These are phyloP conservation scores for Dichetophora obliterata DNA, from an alignment of 2,888 invertebrate species.

Conservation along the genomic window DNA sequence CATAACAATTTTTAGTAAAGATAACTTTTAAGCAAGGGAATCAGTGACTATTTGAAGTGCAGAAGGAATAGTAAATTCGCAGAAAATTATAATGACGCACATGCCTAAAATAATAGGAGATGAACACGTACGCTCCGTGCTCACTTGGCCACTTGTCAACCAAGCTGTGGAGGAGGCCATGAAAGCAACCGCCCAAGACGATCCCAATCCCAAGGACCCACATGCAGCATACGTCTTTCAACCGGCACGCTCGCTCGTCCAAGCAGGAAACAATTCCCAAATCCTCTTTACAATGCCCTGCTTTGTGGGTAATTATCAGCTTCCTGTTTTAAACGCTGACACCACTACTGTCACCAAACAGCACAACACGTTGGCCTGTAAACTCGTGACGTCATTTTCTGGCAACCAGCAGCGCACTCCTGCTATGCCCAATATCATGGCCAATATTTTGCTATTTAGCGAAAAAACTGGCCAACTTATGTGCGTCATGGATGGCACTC, in stretches of 20 bases:
- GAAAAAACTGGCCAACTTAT: slow-evolving; percentile 68
- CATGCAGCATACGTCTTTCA: slow-evolving; percentile 56
- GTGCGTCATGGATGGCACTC: slow-evolving; percentile 71
- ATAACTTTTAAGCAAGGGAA: too few species aligned
- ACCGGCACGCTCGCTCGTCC: slow-evolving; percentile 63
- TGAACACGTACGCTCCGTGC: slow-evolving; percentile 62
- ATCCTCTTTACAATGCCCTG: slow-evolving; percentile 71
- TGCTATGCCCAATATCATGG: slow-evolving; percentile 69
- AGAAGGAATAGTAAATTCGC: too few species aligned
- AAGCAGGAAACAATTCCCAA: slow-evolving; percentile 52
- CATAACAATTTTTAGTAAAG: too few species aligned
- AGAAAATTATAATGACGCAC: too few species aligned
- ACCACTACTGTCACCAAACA: slow-evolving; percentile 13
- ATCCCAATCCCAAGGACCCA: slow-evolving; percentile 3
- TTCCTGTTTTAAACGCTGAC: slow-evolving; percentile 23
- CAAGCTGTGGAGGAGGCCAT: slow-evolving; percentile 68
- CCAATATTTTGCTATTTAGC: slow-evolving; percentile 70
- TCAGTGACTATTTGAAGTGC: too few species aligned
- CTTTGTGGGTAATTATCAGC: slow-evolving; percentile 66
- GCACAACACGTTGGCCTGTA: slow-evolving; percentile 69
- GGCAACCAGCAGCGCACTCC: slow-evolving; percentile 62
- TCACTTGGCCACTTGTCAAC: slow-evolving; percentile 68
- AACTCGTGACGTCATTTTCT: slow-evolving; percentile 70
- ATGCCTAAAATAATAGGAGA: slow-evolving; percentile 47
- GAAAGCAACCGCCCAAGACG: slow-evolving; percentile 56